Evolutionary conservation across 2,113 vertebrate species (phyloP).

Genomic region (Eretmochelys imbricata): DNA sequence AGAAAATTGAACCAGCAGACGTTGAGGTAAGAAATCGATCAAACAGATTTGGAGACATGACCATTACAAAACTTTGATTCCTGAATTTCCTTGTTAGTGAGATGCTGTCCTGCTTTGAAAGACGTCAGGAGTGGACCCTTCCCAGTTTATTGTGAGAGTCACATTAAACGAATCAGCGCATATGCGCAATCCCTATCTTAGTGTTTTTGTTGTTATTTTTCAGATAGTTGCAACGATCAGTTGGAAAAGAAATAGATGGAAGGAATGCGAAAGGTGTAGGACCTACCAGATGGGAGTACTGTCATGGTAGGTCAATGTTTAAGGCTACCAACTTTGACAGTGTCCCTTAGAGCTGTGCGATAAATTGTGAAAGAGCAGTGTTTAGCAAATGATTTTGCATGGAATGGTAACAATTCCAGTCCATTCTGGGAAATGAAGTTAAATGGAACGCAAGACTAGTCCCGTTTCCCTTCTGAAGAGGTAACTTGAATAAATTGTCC

Average conservation of each 20-base stretch:
- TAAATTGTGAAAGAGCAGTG: not conserved
- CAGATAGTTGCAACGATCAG: not conserved
- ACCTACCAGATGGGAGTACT: not conserved
- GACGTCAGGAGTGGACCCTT: not conserved
- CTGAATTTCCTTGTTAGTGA: not conserved
- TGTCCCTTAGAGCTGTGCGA: not conserved
- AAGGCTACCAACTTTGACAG: not conserved
- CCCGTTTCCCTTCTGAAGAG: not conserved
- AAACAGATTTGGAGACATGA: not conserved
- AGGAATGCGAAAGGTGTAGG: not conserved
- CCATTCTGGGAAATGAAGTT: not conserved
- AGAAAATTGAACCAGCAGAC: not conserved
- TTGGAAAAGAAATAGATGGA: not conserved
- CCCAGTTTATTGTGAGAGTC: not conserved
- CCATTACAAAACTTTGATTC: not conserved
- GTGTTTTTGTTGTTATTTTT: not conserved
- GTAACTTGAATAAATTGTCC: not conserved
- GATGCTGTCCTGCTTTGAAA: not conserved
- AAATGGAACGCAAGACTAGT: not conserved
- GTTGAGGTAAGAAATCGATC: not conserved
- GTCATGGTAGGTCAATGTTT: not conserved
- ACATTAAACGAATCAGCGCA: not conserved
- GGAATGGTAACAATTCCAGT: constrained; percentile 36
- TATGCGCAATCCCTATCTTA: not conserved
- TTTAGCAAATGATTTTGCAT: not conserved